A percentile compares a stretch with the other conserved stretches of the same genome.
phyloP scores from a whole-genome alignment of 2,113 vertebrate species.

The Cochlearius cochlearius region DNA sequence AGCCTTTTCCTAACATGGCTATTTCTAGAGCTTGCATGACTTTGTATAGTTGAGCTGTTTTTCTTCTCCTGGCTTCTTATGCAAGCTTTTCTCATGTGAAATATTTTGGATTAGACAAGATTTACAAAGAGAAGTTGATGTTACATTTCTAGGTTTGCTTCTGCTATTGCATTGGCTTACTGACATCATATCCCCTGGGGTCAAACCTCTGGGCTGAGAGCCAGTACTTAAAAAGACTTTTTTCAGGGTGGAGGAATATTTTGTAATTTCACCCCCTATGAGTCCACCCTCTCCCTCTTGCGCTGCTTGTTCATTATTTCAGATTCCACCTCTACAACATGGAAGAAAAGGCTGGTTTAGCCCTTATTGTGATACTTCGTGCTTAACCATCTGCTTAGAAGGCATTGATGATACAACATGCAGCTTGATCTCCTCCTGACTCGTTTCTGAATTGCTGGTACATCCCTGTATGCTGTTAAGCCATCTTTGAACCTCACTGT shows the following conservation, averaged over 20 bases:
- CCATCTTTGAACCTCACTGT: constrained; percentile 32
- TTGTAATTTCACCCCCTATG: not conserved
- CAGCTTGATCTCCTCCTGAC: not conserved
- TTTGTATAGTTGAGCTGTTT: not conserved
- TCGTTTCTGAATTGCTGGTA: not conserved
- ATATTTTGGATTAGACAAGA: constrained; percentile 25
- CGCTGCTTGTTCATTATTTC: not conserved
- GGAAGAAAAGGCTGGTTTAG: not conserved
- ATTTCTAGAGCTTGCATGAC: not conserved
- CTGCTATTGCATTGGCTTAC: not conserved
- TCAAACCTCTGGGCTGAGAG: constrained; percentile 8
- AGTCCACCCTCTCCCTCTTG: not conserved
- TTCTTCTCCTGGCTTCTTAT: constrained; percentile 2
- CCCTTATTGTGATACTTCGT: not conserved
- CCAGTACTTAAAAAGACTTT: constrained; percentile 5
- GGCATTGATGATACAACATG: not conserved
- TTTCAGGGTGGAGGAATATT: constrained; percentile 3
- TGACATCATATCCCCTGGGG: constrained; percentile 28
- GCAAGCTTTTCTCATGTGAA: not conserved
- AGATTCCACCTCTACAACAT: not conserved
- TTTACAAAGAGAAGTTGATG: constrained; percentile 10
- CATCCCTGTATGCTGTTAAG: not conserved
- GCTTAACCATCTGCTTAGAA: not conserved
- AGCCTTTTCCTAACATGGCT: constrained; percentile 8
- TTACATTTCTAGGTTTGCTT: constrained; percentile 34